Evolutionary conservation across 1,140 invertebrate species (phyloP), one percentile per base, ranked within the genome.

Genomic region (Thalassaphorura encarpata): DNA sequence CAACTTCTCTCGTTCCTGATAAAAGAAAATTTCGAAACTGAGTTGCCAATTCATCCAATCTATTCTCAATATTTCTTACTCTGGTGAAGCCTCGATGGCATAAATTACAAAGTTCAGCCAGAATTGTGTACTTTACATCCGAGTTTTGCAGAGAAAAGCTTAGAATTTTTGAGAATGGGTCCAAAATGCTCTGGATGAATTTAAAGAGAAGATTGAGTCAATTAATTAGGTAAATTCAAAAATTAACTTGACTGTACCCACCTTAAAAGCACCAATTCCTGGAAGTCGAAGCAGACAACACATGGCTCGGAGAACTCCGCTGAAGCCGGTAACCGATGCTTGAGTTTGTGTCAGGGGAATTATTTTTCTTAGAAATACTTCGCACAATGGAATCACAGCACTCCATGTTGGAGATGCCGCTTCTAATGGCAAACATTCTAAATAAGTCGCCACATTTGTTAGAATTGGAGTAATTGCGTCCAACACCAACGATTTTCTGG

Each of bases 131-230:
- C 56, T 87, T 83, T 28, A 97, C 73, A n/a, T 79, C 76, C 55
- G 82, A 86, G 68, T 90, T 87, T 72, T 96, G 91, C 40, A 98
- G 84, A 3, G 84, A 80, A 70, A 88, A 89, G 68, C 87, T 87
- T 24, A 98, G 69, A 46, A 97, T 81, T 77, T 97, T 98, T 0
- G 90, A 87, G 70, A 97, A 96, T n/a, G 92, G 88, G 68, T 99
- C 96, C 54, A 97, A 71, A 68, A 93, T 81, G 27, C 78, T 78
- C 82, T 82, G 66, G 62, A 76, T 73, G 57, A 54, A 58, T 29
- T 28, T n/a, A n/a, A n/a, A n/a, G n/a, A n/a, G n/a, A n/a, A n/a
- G n/a, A n/a, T n/a, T n/a, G 23, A 39, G 15, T 43, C 27, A 48
- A 23, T 54, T 48, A 56, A 23, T 4, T 55, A 3, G 23, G 16